phyloP scores from a whole-genome alignment of 1,140 invertebrate genomes.

The Fragariocoptes setiger region DNA sequence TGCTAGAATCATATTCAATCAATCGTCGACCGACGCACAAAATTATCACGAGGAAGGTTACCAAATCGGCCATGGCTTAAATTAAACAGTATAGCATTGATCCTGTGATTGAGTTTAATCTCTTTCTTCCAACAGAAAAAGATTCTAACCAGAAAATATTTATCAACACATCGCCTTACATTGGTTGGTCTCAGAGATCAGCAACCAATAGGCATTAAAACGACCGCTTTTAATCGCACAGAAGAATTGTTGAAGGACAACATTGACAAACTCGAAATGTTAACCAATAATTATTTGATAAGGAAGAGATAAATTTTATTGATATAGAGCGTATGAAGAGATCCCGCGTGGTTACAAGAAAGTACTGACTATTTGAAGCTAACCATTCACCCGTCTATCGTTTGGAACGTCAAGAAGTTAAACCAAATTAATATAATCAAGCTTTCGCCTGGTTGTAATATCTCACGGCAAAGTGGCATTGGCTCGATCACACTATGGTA shows the following conservation, averaged over 20 bases:
- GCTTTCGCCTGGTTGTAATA: no score
- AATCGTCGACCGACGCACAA: slow-evolving; percentile 88
- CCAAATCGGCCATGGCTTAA: slow-evolving; percentile 64
- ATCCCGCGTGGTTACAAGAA: slow-evolving; percentile 39
- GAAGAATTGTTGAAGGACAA: slow-evolving; percentile 45
- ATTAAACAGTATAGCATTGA: slow-evolving; percentile 55
- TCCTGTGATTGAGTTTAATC: slow-evolving; percentile 34
- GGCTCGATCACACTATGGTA: no score
- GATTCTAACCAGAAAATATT: slow-evolving; percentile 18
- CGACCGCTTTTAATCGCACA: slow-evolving; percentile 42
- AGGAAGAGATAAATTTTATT: slow-evolving; percentile 65
- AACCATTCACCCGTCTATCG: not conserved
- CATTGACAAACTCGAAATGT: slow-evolving; percentile 40
- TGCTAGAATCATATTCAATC: slow-evolving; percentile 77
- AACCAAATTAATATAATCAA: no score
- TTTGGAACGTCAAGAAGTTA: not conserved
- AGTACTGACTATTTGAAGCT: not conserved
- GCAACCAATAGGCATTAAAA: slow-evolving; percentile 43
- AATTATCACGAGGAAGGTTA: slow-evolving; percentile 87
- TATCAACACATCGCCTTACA: slow-evolving; percentile 30
- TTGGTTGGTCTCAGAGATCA: slow-evolving; percentile 50
- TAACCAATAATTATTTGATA: slow-evolving; percentile 51
- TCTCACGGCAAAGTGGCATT: no score
- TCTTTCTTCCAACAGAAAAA: slow-evolving; percentile 35
- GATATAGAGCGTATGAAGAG: slow-evolving; percentile 62